phyloP scores from a whole-genome alignment of 2,797 vertebrate genomes.

The Tragopan temminckii region DNA sequence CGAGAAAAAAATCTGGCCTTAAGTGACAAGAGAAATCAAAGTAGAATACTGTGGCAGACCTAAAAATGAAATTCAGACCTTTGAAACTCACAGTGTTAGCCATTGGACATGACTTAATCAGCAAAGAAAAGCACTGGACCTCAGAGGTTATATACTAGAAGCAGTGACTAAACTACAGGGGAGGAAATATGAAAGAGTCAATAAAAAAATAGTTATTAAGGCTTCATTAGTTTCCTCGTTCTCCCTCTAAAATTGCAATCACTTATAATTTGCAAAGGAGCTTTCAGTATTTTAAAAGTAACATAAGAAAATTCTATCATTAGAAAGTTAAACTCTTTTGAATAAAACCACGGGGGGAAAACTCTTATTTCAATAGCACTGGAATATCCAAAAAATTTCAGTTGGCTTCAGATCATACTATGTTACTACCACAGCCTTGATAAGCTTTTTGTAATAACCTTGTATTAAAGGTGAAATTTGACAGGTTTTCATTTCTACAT shows the following conservation, averaged over 20 bases:
- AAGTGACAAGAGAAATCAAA: not conserved
- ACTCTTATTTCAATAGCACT: not conserved
- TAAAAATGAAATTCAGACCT: not conserved
- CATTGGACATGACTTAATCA: not conserved
- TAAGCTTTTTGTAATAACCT: conserved; percentile 54
- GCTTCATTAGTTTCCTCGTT: not conserved
- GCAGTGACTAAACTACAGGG: not conserved
- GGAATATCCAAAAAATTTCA: not conserved
- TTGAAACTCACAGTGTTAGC: not conserved
- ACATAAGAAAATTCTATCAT: not conserved
- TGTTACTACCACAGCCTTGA: not conserved
- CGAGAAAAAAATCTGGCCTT: not conserved
- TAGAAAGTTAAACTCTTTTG: not conserved
- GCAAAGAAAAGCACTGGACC: not conserved
- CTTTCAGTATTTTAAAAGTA: not conserved
- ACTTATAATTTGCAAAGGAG: not conserved
- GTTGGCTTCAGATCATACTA: not conserved
- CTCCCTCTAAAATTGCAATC: not conserved
- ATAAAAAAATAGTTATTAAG: not conserved
- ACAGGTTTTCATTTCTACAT: conserved; percentile 36
- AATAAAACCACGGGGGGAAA: not conserved
- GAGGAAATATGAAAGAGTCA: not conserved
- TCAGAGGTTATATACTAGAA: not conserved
- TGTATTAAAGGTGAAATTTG: conserved; percentile 48
- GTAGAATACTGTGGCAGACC: not conserved